Evolutionary conservation across 1,140 invertebrate genomes (phyloP), one percentile per base, ranked within the genome.

Genomic region (Archivesica marissinica): DNA sequence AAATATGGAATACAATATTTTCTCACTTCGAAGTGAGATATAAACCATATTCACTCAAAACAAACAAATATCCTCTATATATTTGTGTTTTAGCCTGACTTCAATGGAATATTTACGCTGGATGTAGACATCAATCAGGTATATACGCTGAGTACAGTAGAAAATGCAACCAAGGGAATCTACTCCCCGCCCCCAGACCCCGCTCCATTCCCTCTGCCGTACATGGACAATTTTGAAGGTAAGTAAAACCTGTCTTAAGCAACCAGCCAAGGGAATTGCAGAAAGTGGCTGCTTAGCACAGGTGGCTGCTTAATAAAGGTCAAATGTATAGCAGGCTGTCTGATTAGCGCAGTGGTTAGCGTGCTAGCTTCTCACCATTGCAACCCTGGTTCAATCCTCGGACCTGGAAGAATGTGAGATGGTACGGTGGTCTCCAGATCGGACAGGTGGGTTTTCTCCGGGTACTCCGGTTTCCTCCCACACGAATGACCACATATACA

Each of bases 221-320:
- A 85, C 59, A 70, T 85, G 56, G 82, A 85, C 50, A 78, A 25
- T 30, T 85, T 85, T 85, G 39, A 85, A 28, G 41, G 82, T 85
- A 38, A 35, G 81, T 66, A 41, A n/a, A n/a, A n/a, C 41, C 13
- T 15, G 23, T 56, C 25, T n/a, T n/a, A 11, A 56, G 25, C 54
- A 11, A 6, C 6, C 54, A 9, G 7, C 17, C 41, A 44, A 9
- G 41, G 41, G 7, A 44, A 9, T 44, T 44, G 41, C n/a, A n/a
- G n/a, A n/a, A n/a, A n/a, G n/a, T n/a, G n/a, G n/a, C n/a, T n/a
- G n/a, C n/a, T n/a, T n/a, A n/a, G n/a, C n/a, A n/a, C n/a, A n/a
- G n/a, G n/a, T n/a, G n/a, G n/a, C n/a, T n/a, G n/a, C n/a, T n/a
- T n/a, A n/a, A n/a, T n/a, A n/a, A n/a, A n/a, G n/a, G n/a, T n/a